These are phyloP conservation scores for Mormyrus iriodes DNA, from an alignment of 2,113 vertebrate genomes.

Conservation along the genomic window DNA sequence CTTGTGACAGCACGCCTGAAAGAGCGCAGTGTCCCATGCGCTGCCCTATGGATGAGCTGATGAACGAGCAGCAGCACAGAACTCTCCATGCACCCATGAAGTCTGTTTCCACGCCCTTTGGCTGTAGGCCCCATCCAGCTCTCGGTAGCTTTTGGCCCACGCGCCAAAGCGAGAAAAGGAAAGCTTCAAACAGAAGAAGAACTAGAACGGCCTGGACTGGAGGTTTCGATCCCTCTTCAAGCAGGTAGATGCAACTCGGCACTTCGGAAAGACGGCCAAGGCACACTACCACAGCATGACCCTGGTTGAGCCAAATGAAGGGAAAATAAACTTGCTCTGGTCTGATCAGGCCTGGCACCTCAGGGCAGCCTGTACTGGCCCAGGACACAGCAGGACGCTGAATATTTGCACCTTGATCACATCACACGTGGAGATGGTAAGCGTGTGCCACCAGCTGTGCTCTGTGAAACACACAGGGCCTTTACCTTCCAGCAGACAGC, in stretches of 20 bases:
- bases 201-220: background rate
- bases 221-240: background rate
- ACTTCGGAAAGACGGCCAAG: background rate
- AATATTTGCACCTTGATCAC: background rate
- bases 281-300: background rate
- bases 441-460: background rate
- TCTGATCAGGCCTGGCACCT: background rate
- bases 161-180: background rate
- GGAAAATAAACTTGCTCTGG: background rate
- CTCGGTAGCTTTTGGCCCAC: background rate
- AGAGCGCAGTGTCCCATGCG: constrained; percentile 58
- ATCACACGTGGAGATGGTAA: too few relatives aligned
- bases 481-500: background rate
- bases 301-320: background rate
- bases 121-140: background rate
- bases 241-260: background rate
- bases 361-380: background rate
- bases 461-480: background rate
- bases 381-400: background rate
- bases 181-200: background rate
- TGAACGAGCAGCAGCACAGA: constrained; percentile 51
- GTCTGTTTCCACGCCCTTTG: constrained; percentile 25
- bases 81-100: constrained; percentile 46
- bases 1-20: constrained; percentile 63
- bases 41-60: constrained; percentile 61